These are phyloP conservation scores for Asteroscopus sphinx DNA, from an alignment of 2,888 invertebrate species.

Conservation along the genomic window DNA sequence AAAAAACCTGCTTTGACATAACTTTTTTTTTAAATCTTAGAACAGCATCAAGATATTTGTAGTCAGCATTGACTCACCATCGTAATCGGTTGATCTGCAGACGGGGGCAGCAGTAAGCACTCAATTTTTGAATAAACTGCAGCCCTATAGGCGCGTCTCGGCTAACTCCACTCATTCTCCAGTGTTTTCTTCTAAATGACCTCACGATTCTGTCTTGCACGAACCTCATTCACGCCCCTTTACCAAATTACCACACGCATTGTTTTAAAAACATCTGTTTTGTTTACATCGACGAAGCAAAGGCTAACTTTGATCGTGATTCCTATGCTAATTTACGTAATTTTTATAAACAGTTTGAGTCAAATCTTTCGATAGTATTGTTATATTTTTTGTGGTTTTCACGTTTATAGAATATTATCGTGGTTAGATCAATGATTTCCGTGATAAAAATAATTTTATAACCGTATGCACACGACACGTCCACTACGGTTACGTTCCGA, in stretches of 20 bases:
- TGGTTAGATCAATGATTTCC: slow-evolving; percentile 11
- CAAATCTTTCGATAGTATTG: slow-evolving; percentile 4
- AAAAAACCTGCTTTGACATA: not conserved
- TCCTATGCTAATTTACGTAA: slow-evolving; percentile 26
- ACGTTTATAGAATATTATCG: slow-evolving; percentile 4
- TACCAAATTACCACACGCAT: slow-evolving; percentile 64
- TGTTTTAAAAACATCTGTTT: slow-evolving; percentile 62
- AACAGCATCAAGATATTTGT: not conserved
- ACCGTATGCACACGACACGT: slow-evolving; percentile 15
- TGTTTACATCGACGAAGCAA: slow-evolving; percentile 65
- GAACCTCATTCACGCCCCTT: slow-evolving; percentile 65
- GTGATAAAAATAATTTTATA: slow-evolving; percentile 40
- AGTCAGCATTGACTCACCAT: slow-evolving; percentile 87
- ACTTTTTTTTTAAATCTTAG: not conserved
- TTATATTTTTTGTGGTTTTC: slow-evolving; percentile 10
- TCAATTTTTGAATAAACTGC: slow-evolving; percentile 87
- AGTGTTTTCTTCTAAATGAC: slow-evolving; percentile 63
- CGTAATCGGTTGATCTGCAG: slow-evolving; percentile 91
- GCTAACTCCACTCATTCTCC: slow-evolving; percentile 87
- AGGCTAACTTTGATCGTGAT: slow-evolving; percentile 23
- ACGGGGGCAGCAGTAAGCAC: slow-evolving; percentile 89
- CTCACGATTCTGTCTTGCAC: slow-evolving; percentile 51
- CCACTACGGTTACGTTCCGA: too few relatives aligned
- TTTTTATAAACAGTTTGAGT: slow-evolving; percentile 7
- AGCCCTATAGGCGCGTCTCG: slow-evolving; percentile 92